Conservation (phyloP, 2,797 vertebrate species). For the Galagoides demidoff region DNA sequence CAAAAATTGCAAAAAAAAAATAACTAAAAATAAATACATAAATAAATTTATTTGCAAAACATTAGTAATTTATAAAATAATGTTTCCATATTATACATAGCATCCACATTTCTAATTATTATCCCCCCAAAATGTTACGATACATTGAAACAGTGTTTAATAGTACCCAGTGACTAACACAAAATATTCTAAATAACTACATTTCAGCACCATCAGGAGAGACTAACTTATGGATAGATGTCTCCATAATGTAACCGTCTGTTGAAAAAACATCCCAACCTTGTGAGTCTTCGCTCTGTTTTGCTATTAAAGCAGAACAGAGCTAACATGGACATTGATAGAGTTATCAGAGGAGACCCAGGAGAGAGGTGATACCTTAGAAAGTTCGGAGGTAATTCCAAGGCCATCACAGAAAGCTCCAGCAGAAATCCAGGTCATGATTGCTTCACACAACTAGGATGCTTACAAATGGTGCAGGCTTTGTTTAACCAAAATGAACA, state of each 20-base stretch:
- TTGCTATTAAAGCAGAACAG: not conserved
- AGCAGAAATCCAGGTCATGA: not conserved
- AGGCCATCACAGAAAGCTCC: not conserved
- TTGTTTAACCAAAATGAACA: not conserved
- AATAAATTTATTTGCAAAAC: not conserved
- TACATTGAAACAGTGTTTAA: not conserved
- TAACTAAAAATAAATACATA: no score
- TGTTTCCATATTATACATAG: not conserved
- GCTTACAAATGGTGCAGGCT: not conserved
- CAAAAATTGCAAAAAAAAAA: no score
- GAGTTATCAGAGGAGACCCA: not conserved
- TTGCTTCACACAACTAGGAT: not conserved
- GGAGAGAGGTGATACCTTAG: not conserved
- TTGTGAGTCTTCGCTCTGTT: not conserved
- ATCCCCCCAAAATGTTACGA: not conserved
- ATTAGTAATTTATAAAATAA: not conserved
- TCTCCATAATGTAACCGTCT: not conserved
- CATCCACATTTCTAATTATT: not conserved
- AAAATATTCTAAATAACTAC: not conserved
- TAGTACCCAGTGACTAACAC: not conserved
- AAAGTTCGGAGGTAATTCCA: not conserved
- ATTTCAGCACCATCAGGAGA: not conserved
- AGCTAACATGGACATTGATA: not conserved
- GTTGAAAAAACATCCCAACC: fast-evolving
- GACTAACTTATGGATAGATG: not conserved